These are phyloP conservation scores for Oithona nana DNA, from an alignment of 2,888 invertebrate species.

Conservation along the genomic window DNA sequence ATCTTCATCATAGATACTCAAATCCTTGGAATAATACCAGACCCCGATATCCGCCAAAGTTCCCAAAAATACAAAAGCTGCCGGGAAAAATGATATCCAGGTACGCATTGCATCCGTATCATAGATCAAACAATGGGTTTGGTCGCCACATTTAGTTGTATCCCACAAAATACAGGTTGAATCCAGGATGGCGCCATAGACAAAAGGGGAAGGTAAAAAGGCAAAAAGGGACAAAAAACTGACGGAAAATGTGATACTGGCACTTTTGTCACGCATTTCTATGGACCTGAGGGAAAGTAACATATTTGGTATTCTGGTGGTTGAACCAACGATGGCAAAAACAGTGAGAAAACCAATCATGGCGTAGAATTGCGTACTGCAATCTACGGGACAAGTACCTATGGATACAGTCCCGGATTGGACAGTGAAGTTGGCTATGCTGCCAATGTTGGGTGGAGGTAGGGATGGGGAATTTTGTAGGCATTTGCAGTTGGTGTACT, in stretches of 20 bases:
- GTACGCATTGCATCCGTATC: not conserved
- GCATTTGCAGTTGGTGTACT: not conserved
- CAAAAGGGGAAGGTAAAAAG: constrained; percentile 46
- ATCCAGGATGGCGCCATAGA: constrained; percentile 48
- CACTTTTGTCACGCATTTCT: constrained; percentile 39
- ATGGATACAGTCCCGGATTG: not conserved
- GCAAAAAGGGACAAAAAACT: constrained; percentile 41
- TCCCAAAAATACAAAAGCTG: not conserved
- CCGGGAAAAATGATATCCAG: not conserved
- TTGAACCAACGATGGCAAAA: not conserved
- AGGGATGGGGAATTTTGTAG: not conserved
- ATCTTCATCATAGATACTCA: constrained; percentile 7
- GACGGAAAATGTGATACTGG: constrained; percentile 41
- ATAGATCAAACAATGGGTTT: not conserved
- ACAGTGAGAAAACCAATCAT: not conserved
- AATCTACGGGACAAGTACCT: not conserved
- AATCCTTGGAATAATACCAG: constrained; percentile 3
- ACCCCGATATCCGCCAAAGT: not conserved
- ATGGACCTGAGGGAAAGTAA: constrained; percentile 33
- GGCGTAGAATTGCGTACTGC: not conserved
- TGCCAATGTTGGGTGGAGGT: not conserved
- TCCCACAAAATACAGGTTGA: constrained; percentile 20
- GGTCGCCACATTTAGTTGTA: not conserved
- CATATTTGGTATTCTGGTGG: constrained; percentile 18
- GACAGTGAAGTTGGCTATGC: not conserved